Evolutionary conservation across 2,797 vertebrate species (phyloP).

Genomic region (Luscinia luscinia): DNA sequence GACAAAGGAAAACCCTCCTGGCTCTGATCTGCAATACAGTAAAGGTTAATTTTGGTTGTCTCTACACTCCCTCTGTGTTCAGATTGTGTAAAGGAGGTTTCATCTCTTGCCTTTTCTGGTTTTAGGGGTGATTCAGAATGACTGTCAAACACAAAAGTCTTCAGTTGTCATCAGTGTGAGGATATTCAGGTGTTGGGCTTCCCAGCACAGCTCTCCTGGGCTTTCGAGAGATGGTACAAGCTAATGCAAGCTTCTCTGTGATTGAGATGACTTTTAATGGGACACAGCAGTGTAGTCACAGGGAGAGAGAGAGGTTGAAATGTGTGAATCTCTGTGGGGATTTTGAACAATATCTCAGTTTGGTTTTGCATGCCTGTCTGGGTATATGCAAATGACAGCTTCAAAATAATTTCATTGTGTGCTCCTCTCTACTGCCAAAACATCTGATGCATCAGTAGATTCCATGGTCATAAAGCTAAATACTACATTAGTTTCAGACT

Average conservation of each 20-base stretch:
- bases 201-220: background rate
- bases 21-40: background rate
- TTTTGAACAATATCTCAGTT: slow-evolving; percentile 13
- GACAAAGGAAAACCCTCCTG: background rate
- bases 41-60: background rate
- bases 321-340: background rate
- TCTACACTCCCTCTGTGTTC: background rate
- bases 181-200: background rate
- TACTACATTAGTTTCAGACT: background rate
- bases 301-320: background rate
- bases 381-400: slow-evolving; percentile 7
- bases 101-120: background rate
- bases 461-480: background rate
- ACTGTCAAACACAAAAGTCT: background rate
- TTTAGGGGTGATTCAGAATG: background rate
- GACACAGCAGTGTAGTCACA: background rate
- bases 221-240: rapidly evolving
- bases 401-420: background rate
- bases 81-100: background rate
- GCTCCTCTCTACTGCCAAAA: background rate
- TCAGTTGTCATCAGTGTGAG: background rate
- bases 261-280: background rate
- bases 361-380: slow-evolving; percentile 30
- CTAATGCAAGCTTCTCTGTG: background rate
- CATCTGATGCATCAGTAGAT: background rate